Percentiles rank a stretch among this genome's conserved stretches.
These are phyloP conservation scores for Delia radicum DNA, from an alignment of 1,140 invertebrate species.

Conservation along the genomic window DNA sequence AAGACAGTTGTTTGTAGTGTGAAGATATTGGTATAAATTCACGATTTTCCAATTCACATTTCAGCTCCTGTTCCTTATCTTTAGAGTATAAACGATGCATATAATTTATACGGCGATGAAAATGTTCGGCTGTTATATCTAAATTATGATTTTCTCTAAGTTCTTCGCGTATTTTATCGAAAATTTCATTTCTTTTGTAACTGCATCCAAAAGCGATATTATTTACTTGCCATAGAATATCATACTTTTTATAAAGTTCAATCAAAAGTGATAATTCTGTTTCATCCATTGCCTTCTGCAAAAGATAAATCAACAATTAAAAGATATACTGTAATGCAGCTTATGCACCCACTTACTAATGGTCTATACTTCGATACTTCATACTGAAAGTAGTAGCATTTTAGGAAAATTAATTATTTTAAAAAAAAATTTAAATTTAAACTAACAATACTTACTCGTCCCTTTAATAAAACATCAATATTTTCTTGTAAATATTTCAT, in stretches of 20 bases:
- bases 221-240: background rate
- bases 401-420: no score
- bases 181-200: background rate
- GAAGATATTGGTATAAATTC: background rate
- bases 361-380: no score
- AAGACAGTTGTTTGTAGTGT: conserved; percentile 31
- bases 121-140: background rate
- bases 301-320: no score
- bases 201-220: background rate
- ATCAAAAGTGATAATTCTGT: background rate
- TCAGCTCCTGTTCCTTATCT: background rate
- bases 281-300: no score
- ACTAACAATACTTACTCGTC: no score
- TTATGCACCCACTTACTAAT: no score
- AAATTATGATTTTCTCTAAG: background rate
- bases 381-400: no score
- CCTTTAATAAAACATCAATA: no score
- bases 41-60: background rate
- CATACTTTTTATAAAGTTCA: background rate
- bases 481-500: no score
- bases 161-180: background rate
- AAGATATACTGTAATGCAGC: no score
- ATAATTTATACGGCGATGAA: background rate
- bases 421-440: no score
- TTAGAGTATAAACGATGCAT: background rate